A percentile compares a stretch with the other conserved stretches of the same genome.
phyloP scores from a whole-genome alignment of 2,888 invertebrate genomes.

The Conus canariensis region DNA sequence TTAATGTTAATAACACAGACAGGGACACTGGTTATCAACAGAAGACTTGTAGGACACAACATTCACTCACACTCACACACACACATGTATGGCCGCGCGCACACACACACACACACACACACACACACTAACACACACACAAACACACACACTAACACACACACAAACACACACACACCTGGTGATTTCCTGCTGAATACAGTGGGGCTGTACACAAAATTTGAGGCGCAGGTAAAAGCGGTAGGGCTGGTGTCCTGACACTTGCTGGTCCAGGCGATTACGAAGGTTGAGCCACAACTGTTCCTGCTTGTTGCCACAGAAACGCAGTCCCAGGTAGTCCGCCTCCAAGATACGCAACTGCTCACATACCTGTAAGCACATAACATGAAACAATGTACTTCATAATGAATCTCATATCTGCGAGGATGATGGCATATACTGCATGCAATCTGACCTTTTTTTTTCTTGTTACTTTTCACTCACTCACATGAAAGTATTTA shows the following conservation, averaged over 20 bases:
- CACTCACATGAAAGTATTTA: too few relatives aligned
- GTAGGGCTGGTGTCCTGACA: slow-evolving; percentile 81
- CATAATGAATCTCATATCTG: too few relatives aligned
- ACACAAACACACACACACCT: slow-evolving; percentile 80
- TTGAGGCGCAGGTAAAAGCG: slow-evolving; percentile 89
- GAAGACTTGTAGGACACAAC: too few relatives aligned
- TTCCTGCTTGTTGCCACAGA: slow-evolving; percentile 85
- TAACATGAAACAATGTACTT: not conserved
- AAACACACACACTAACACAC: slow-evolving; percentile 55
- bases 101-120: slow-evolving; percentile 76
- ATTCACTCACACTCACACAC: not conserved
- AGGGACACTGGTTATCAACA: too few relatives aligned
- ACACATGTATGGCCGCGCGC: not conserved
- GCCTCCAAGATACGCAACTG: slow-evolving; percentile 86
- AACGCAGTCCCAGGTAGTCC: slow-evolving; percentile 93
- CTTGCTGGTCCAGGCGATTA: slow-evolving; percentile 87
- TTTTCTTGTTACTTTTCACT: too few relatives aligned
- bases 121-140: not conserved
- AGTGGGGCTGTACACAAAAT: slow-evolving; percentile 94
- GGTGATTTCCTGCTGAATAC: slow-evolving; percentile 90
- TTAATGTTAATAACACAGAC: too few relatives aligned
- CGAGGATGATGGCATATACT: too few relatives aligned
- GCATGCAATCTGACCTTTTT: too few relatives aligned
- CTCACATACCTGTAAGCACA: slow-evolving; percentile 86
- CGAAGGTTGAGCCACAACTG: slow-evolving; percentile 92